A percentile compares a stretch with the other conserved stretches of the same genome.
These are phyloP conservation scores for Brachyptera putata DNA, from an alignment of 2,888 invertebrate genomes.

Conservation along the genomic window DNA sequence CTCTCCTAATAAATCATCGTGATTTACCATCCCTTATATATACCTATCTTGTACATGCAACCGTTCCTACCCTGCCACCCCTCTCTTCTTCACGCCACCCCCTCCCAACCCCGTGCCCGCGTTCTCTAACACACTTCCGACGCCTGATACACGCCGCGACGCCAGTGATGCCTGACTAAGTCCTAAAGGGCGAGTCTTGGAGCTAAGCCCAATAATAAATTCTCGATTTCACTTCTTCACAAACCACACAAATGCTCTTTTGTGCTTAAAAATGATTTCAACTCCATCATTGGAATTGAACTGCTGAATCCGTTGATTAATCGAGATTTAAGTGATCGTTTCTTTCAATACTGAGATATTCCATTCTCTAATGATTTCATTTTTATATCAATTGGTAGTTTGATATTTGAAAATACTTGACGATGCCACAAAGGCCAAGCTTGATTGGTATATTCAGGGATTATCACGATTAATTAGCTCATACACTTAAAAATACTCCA, in stretches of 20 bases:
- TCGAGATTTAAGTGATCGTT: too few relatives aligned
- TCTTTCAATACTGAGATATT: too few relatives aligned
- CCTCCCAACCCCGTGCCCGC: neutral
- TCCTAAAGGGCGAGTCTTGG: constrained; percentile 14
- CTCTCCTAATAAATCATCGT: constrained; percentile 14
- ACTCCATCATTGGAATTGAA: too few relatives aligned
- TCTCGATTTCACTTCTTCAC: constrained; percentile 19
- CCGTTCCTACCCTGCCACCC: neutral
- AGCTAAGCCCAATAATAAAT: constrained; percentile 23
- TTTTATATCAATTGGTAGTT: too few relatives aligned
- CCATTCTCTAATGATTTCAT: too few relatives aligned
- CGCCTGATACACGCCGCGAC: neutral
- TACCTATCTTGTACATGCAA: constrained; percentile 9
- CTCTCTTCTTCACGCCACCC: neutral
- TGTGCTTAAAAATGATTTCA: neutral
- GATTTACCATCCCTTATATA: constrained; percentile 6
- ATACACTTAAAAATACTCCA: too few relatives aligned
- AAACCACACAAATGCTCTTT: neutral
- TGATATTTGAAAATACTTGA: too few relatives aligned
- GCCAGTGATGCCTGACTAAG: constrained; percentile 3
- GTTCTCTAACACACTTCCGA: constrained; percentile 6
- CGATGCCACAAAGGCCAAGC: too few relatives aligned
- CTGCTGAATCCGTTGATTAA: too few relatives aligned
- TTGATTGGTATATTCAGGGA: too few relatives aligned
- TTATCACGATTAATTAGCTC: too few relatives aligned